Conservation (phyloP, 1,140 invertebrate genomes). For the Eubasilissa regina region DNA sequence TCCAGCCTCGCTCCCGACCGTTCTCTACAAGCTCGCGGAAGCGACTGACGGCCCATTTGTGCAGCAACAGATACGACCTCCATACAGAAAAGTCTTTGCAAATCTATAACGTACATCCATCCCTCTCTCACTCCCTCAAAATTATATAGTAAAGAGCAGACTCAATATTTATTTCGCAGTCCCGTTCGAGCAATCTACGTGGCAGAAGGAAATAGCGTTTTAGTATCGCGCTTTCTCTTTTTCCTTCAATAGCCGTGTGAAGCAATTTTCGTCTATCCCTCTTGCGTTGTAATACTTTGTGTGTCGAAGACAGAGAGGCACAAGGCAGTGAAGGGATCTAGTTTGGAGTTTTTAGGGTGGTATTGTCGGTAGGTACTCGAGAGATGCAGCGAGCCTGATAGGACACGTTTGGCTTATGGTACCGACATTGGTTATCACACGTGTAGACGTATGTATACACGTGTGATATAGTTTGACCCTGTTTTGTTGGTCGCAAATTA, state of each 20-base stretch:
- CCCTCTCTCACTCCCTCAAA: neutral
- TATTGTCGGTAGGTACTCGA: slow-evolving; percentile 37
- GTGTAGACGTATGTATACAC: neutral
- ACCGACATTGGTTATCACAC: slow-evolving; percentile 3
- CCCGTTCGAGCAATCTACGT: neutral
- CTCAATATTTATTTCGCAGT: neutral
- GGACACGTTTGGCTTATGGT: slow-evolving; percentile 21
- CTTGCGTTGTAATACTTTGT: neutral
- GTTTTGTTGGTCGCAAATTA: slow-evolving; percentile 6
- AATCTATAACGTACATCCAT: neutral
- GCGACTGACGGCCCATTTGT: slow-evolving; percentile 49
- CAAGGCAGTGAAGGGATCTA: neutral
- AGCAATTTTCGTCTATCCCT: slow-evolving; percentile 1
- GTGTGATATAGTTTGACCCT: neutral
- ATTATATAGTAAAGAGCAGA: neutral
- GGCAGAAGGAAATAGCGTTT: slow-evolving; percentile 33
- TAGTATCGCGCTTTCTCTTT: slow-evolving; percentile 29
- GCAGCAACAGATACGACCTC: slow-evolving; percentile 52
- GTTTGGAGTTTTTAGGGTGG: slow-evolving; percentile 9
- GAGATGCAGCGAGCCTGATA: slow-evolving; percentile 45
- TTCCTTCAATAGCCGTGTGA: neutral
- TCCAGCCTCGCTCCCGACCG: neutral
- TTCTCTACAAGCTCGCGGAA: slow-evolving; percentile 33
- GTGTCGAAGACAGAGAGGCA: neutral
- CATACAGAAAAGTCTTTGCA: slow-evolving; percentile 12